Evolutionary conservation across 2,888 invertebrate species (phyloP).

Genomic region (Acanthococcus lagerstroemiae): DNA sequence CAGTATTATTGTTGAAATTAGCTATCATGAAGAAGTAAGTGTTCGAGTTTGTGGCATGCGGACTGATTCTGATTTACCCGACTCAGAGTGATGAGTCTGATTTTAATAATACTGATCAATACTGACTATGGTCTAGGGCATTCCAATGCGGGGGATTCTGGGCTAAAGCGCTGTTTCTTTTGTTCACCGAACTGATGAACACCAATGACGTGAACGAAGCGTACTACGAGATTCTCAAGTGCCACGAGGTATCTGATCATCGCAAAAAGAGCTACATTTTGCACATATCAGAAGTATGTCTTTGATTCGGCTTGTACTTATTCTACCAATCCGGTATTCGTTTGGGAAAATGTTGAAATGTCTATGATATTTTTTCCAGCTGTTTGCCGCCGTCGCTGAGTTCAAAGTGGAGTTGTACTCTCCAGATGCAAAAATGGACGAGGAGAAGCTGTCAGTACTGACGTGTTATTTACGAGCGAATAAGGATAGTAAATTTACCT

Average conservation of each 20-base stretch:
- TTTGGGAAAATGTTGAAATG: not conserved
- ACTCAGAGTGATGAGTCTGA: not conserved
- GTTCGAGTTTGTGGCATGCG: too few relatives aligned
- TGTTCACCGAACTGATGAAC: constrained; percentile 16
- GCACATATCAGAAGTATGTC: constrained; percentile 11
- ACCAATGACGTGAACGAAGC: constrained; percentile 12
- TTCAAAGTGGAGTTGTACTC: constrained; percentile 18
- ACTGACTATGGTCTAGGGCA: not conserved
- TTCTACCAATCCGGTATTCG: not conserved
- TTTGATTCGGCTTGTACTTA: not conserved
- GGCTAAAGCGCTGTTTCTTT: constrained; percentile 13
- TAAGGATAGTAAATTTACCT: constrained; percentile 5
- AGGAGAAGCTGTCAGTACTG: constrained; percentile 14
- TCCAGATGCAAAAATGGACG: constrained; percentile 18
- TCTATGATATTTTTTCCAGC: not conserved
- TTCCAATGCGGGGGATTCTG: constrained; percentile 21
- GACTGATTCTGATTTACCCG: not conserved
- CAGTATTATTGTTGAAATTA: constrained; percentile 10
- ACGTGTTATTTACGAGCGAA: constrained; percentile 17
- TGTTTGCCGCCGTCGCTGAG: constrained; percentile 9
- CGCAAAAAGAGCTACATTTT: constrained; percentile 7
- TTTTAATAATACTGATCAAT: not conserved
- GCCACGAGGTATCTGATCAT: constrained; percentile 22
- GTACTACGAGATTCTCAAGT: constrained; percentile 18
- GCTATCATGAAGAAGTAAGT: constrained; percentile 18